These are phyloP conservation scores for Phanerotoma sp. DNA, from an alignment of 2,888 invertebrate species.

Conservation along the genomic window DNA sequence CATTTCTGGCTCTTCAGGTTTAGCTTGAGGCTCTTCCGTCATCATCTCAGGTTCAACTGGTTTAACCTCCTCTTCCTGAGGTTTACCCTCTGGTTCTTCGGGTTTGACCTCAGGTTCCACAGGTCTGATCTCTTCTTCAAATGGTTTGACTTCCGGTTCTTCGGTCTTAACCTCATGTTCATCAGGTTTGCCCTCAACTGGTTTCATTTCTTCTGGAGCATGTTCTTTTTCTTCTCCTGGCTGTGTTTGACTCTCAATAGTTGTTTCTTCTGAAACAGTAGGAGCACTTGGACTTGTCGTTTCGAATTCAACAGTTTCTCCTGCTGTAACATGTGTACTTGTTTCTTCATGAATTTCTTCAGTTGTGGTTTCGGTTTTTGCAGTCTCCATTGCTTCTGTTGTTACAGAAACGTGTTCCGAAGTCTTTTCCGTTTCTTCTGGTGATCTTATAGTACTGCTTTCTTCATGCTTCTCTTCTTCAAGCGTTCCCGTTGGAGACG, in stretches of 20 bases:
- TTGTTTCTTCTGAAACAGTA: slow-evolving; percentile 5
- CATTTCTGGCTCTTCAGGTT: background rate
- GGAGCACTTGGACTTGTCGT: background rate
- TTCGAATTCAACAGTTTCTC: background rate
- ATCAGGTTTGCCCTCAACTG: background rate
- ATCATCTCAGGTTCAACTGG: too few species aligned
- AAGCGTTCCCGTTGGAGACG: slow-evolving; percentile 24
- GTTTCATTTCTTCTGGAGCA: background rate
- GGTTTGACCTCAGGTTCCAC: slow-evolving; percentile 11
- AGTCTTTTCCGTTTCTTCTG: background rate
- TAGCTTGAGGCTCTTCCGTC: too few species aligned
- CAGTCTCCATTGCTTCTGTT: slow-evolving; percentile 16
- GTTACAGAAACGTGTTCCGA: slow-evolving; percentile 10
- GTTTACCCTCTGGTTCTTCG: too few species aligned
- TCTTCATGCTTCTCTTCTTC: slow-evolving; percentile 24
- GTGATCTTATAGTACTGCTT: slow-evolving; percentile 4
- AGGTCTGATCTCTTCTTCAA: too few species aligned
- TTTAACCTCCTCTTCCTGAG: slow-evolving; percentile 25
- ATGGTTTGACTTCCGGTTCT: background rate
- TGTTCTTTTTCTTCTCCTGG: too few species aligned
- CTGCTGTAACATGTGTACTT: slow-evolving; percentile 8
- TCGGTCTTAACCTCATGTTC: slow-evolving; percentile 4
- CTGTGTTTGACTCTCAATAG: too few species aligned
- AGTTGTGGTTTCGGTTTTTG: slow-evolving; percentile 13
- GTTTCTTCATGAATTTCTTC: slow-evolving; percentile 27